Base-by-base conservation (phyloP, 2,888 invertebrate species). In the Xanthostigma xanthostigma region DNA sequence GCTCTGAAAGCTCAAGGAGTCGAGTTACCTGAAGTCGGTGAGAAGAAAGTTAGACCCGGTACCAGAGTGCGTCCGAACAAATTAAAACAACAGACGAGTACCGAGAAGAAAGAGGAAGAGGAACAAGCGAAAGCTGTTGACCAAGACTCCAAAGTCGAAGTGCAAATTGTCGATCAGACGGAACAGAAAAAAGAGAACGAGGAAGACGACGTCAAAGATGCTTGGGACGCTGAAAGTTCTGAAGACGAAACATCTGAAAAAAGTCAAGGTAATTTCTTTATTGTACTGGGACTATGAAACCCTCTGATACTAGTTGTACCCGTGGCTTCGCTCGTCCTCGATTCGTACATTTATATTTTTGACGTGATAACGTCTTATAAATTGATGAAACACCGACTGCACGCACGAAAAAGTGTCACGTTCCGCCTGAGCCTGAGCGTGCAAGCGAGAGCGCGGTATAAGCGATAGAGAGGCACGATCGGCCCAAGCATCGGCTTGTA, bases 1-100 rank as follows among this genome's bases (percentile, higher is more conserved):
- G 84, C 86, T 2, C 70, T 93, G 39, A 91, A 89, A 66, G 91
- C 89, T 9, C 89, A 91, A 68, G 94, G 94, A 50, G 69, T 88
- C 33, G 85, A 84, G 60, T 71, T 91, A 51, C 89, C 89, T 0
- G 80, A 82, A 55, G 78, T 78, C 34, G 80, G 80, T 50, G 75
- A 78, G 64, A 74, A 68, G 58, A 68, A 66, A 58, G 69, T 71
- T 1, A 65, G 83, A 54, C 75, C 76, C 61, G 86, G 91, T 38
- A 86, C 89, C 5, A 75, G 89, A 62, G 69, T 87, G 53, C 77
- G 81, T 59, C 79, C 81, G 9, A 78, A 73, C 51, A 86, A 81
- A 61, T 65, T 80, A 53, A 84, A 84, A 61, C 73, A 72, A 49
- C 79, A 81, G 59, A 65, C 74, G 49, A 79, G 78, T 48, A 71